Evolutionary conservation across 1,140 invertebrate genomes (phyloP), one percentile per base, ranked within the genome.

Genomic region (Sitobion miscanthi): DNA sequence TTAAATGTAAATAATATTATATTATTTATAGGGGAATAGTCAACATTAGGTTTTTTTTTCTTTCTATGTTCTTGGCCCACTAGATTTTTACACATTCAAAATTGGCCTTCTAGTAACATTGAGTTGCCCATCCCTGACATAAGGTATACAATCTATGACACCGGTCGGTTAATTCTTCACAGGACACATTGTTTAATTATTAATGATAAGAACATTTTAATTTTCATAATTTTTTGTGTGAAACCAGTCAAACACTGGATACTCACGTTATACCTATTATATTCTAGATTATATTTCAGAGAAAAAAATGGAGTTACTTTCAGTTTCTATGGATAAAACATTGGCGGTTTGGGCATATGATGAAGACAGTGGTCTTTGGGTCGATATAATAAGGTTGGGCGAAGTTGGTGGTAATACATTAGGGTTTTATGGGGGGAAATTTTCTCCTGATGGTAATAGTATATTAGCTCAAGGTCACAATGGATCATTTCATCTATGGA

Each of bases 401-500:
- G 97, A 99, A 95, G 97, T 99, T 42, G 99, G 99, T 35, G 99
- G 99, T 5, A 99, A 98, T 95, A 98, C 97, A 3, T 95, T 99
- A 49, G 99, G 99, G 1, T 99, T 99, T 95, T 99, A 98, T 95
- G 98, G 98, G 0, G 97, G 97, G 77, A 96, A 97, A 94, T 98
- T 99, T 95, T 96, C 96, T 91, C 96, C 96, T 0, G 95, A 96
- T 94, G 98, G 97, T 21, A 95, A 96, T 25, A 96, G 96, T 11
- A 97, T 99, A 47, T 95, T 99, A 92, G 98, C 96, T 11, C 97
- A 99, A 95, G 97, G 98, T 35, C 99, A 98, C 95, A 97, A 98
- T 95, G 99, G 99, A 38, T 98, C 98, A 1, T 97, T 99, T 94
- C 98, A 99, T 95, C 96, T 98, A n/a, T 99, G 99, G 99, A 96